Conservation (phyloP, 2,797 vertebrate genomes). For the Heteromormyrus szaboi region DNA sequence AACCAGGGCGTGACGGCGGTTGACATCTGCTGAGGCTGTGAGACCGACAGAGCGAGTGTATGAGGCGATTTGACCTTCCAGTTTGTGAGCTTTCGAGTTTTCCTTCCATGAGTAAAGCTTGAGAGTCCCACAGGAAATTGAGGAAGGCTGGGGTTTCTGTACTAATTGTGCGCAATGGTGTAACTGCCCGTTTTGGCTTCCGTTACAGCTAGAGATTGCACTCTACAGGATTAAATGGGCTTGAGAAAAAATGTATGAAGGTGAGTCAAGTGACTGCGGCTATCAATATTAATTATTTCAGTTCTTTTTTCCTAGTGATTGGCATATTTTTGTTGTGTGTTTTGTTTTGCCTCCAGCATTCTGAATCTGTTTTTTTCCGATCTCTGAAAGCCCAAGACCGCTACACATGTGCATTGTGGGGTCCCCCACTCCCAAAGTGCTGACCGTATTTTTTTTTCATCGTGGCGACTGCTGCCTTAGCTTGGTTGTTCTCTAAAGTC, state of each 20-base stretch:
- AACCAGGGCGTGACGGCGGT: neutral
- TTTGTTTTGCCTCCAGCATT: neutral
- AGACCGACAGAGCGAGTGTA: neutral
- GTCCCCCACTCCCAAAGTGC: neutral
- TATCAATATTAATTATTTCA: neutral
- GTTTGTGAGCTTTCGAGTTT: neutral
- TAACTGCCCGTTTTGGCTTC: neutral
- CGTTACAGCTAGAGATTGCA: conserved; percentile 7
- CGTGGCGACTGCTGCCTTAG: neutral
- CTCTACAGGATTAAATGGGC: neutral
- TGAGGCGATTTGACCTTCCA: neutral
- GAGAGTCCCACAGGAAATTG: neutral
- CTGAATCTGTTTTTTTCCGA: neutral
- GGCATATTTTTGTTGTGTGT: neutral
- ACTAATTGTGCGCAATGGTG: neutral
- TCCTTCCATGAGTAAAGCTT: neutral
- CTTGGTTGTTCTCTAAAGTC: neutral
- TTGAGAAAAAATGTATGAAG: neutral
- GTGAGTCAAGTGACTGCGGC: neutral
- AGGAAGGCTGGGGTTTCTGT: neutral
- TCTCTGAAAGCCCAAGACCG: neutral
- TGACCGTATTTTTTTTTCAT: neutral
- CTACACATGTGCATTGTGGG: neutral
- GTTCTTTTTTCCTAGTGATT: neutral
- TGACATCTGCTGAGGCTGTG: neutral